phyloP scores from a whole-genome alignment of 2,888 invertebrate genomes.

The Leucoma salicis region DNA sequence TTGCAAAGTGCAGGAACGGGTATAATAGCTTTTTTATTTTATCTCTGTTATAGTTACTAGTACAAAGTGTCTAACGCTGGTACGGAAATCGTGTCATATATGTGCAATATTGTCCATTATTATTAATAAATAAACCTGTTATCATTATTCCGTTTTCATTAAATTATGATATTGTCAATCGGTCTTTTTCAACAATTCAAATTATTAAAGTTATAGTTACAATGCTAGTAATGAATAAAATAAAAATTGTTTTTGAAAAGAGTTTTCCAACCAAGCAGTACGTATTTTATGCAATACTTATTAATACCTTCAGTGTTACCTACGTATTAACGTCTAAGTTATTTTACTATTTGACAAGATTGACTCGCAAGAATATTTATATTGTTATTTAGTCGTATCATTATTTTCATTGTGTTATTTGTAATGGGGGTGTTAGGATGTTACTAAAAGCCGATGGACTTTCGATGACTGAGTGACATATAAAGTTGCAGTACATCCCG shows the following conservation, averaged over 20 bases:
- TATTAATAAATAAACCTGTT: slow-evolving; percentile 39
- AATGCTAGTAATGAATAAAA: slow-evolving; percentile 50
- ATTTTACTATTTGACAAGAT: slow-evolving; percentile 70
- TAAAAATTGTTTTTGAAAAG: slow-evolving; percentile 45
- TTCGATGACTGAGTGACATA: slow-evolving; percentile 73
- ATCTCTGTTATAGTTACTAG: slow-evolving; percentile 63
- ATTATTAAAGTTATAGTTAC: slow-evolving; percentile 61
- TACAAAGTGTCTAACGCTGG: slow-evolving; percentile 57
- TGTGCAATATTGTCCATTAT: slow-evolving; percentile 47
- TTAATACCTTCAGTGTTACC: slow-evolving; percentile 49
- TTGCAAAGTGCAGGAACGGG: slow-evolving; percentile 57
- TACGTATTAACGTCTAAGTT: slow-evolving; percentile 70
- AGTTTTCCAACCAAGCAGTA: slow-evolving; percentile 49
- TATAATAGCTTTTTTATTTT: slow-evolving; percentile 71
- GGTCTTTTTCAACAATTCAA: slow-evolving; percentile 52
- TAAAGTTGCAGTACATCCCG: slow-evolving; percentile 62
- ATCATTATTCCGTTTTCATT: slow-evolving; percentile 39
- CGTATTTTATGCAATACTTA: slow-evolving; percentile 55
- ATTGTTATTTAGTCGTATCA: slow-evolving; percentile 74
- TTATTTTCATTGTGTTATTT: slow-evolving; percentile 69
- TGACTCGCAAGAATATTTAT: slow-evolving; percentile 69
- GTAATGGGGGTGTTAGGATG: slow-evolving; percentile 70
- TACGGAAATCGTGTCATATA: slow-evolving; percentile 41
- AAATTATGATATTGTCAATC: slow-evolving; percentile 35
- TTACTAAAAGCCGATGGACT: slow-evolving; percentile 77